These are phyloP conservation scores for Brachyptera risi DNA, from an alignment of 2,888 invertebrate species.

Conservation along the genomic window DNA sequence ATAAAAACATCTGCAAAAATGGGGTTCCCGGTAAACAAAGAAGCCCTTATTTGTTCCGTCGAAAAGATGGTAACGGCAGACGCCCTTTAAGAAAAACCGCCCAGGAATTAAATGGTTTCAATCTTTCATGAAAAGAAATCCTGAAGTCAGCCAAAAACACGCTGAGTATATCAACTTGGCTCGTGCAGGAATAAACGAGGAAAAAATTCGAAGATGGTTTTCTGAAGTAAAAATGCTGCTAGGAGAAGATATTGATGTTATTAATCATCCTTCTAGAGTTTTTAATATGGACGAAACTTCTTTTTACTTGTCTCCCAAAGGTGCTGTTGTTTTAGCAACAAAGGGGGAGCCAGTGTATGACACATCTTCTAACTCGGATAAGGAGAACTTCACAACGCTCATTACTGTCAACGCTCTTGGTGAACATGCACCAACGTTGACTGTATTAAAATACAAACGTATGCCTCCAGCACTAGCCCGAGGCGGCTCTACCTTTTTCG, in stretches of 20 bases:
- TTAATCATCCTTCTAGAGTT: too few relatives aligned
- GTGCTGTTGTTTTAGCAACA: conserved; percentile 30
- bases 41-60: conserved; percentile 30
- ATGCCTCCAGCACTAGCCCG: conserved; percentile 31
- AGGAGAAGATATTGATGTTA: background rate
- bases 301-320: conserved; percentile 33
- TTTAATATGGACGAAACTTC: conserved; percentile 37
- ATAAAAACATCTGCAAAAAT: background rate
- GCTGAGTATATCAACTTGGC: conserved; percentile 32
- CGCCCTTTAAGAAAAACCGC: conserved; percentile 26
- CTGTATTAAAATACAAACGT: conserved; percentile 33
- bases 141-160: conserved; percentile 30
- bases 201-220: conserved; percentile 25
- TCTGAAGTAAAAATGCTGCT: background rate
- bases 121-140: conserved; percentile 33
- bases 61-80: conserved; percentile 33
- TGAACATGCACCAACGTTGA: conserved; percentile 34
- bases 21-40: conserved; percentile 33
- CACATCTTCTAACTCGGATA: conserved; percentile 27
- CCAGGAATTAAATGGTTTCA: conserved; percentile 34
- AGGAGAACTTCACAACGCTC: conserved; percentile 35
- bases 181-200: conserved; percentile 12
- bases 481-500: conserved; percentile 35
- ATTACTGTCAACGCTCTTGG: conserved; percentile 36
- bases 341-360: conserved; percentile 26